Conservation (phyloP, 2,113 vertebrate species). For the Engystomops pustulosus region DNA sequence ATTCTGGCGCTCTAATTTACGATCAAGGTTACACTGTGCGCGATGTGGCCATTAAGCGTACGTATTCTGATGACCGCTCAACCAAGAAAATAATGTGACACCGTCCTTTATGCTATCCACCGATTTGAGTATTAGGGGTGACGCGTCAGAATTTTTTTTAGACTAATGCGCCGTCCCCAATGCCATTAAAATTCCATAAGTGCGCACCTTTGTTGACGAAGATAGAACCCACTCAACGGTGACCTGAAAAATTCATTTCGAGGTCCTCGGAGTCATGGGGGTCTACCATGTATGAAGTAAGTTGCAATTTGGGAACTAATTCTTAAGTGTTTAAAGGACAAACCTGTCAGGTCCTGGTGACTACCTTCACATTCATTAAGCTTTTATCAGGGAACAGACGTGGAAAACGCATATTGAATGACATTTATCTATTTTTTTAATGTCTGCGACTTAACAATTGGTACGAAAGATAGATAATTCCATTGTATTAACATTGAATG, state of each 20-base stretch:
- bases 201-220: conserved; percentile 30
- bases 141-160: conserved; percentile 8
- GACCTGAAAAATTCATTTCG: conserved; percentile 22
- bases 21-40: conserved; percentile 45
- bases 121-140: conserved; percentile 39
- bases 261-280: not conserved
- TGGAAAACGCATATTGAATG: not conserved
- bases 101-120: conserved; percentile 34
- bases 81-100: conserved; percentile 40
- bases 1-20: conserved; percentile 33
- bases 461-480: not conserved
- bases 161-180: conserved; percentile 29
- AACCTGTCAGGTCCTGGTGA: not conserved
- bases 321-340: not conserved
- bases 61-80: conserved; percentile 45
- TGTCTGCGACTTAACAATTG: too few species aligned
- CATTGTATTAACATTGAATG: not conserved
- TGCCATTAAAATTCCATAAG: conserved; percentile 57
- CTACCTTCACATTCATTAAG: conserved; percentile 10
- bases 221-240: conserved; percentile 23
- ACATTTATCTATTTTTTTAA: conserved; percentile 1
- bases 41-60: conserved; percentile 25
- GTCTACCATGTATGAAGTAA: not conserved
- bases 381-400: conserved; percentile 15
- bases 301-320: conserved; percentile 27